phyloP scores from a whole-genome alignment of 2,113 vertebrate species.

The Macaca nemestrina region DNA sequence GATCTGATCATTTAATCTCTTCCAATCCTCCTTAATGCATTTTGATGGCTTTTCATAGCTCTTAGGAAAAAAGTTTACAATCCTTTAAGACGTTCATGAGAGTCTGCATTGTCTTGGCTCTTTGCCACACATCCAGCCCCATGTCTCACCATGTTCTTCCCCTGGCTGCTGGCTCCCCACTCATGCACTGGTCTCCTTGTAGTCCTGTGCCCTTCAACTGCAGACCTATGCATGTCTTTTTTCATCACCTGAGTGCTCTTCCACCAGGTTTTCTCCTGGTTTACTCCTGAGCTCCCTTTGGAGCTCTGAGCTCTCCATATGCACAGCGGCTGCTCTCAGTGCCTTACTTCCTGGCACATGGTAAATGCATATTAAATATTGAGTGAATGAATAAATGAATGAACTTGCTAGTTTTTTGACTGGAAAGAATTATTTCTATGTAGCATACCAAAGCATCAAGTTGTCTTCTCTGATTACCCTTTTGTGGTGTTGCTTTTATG shows the following conservation, averaged over 20 bases:
- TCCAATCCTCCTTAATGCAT: background rate
- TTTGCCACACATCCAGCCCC: background rate
- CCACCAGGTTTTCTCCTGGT: background rate
- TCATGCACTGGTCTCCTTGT: background rate
- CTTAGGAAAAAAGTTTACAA: background rate
- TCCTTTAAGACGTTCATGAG: background rate
- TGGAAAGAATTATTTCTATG: background rate
- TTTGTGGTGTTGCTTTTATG: background rate
- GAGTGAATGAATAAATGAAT: background rate
- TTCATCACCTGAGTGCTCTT: background rate
- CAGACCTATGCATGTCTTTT: background rate
- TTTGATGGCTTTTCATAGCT: background rate
- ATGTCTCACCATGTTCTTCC: background rate
- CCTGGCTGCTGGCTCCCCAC: too few species aligned
- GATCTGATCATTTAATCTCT: slow-evolving; percentile 5
- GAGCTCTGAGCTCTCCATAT: background rate
- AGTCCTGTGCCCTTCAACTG: background rate
- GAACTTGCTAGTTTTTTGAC: background rate
- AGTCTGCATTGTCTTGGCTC: background rate
- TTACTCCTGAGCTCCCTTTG: background rate
- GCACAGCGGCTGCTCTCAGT: background rate
- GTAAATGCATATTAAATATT: background rate
- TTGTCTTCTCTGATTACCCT: background rate
- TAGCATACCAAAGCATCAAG: background rate
- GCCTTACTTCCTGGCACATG: background rate